Evolutionary conservation across 2,888 invertebrate species (phyloP).

Genomic region (Drosophila fungiperda): DNA sequence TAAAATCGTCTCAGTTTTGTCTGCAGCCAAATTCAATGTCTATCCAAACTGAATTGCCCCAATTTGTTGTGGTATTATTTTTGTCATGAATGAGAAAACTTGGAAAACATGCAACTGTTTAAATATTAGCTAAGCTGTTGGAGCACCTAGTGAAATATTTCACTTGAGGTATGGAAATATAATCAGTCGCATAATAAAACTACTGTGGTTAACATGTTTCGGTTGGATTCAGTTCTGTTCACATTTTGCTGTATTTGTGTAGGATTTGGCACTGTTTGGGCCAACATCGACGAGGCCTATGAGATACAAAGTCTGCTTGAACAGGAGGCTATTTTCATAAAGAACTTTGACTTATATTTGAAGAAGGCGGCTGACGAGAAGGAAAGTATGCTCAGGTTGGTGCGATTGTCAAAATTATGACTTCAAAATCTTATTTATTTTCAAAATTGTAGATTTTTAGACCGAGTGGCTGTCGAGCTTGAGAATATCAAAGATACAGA

Average conservation of each 20-base stretch:
- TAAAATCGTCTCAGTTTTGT: background rate
- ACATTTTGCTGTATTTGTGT: constrained; percentile 5
- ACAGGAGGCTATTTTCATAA: constrained; percentile 35
- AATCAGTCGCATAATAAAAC: constrained; percentile 36
- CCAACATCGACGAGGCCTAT: constrained; percentile 1
- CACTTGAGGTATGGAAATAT: background rate
- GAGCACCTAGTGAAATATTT: background rate
- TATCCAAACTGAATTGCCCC: background rate
- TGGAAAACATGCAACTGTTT: constrained; percentile 48
- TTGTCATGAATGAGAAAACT: constrained; percentile 1
- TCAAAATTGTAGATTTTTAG: constrained; percentile 38
- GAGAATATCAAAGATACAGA: constrained; percentile 12
- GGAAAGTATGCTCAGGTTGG: constrained; percentile 39
- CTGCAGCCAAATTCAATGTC: background rate
- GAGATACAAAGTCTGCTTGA: constrained; percentile 35
- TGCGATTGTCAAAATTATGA: background rate
- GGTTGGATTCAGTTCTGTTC: constrained; percentile 1
- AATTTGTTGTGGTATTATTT: constrained; percentile 6
- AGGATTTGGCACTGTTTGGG: background rate
- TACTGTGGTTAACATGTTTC: constrained; percentile 42
- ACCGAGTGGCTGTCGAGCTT: constrained; percentile 29
- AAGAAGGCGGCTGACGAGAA: constrained; percentile 15
- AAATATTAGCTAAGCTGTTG: constrained; percentile 50
- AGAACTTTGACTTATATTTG: constrained; percentile 53
- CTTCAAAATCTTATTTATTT: background rate